Evolutionary conservation across 2,113 vertebrate species (phyloP), one percentile per base, ranked within the genome.

Genomic region (Hiodon alosoides): DNA sequence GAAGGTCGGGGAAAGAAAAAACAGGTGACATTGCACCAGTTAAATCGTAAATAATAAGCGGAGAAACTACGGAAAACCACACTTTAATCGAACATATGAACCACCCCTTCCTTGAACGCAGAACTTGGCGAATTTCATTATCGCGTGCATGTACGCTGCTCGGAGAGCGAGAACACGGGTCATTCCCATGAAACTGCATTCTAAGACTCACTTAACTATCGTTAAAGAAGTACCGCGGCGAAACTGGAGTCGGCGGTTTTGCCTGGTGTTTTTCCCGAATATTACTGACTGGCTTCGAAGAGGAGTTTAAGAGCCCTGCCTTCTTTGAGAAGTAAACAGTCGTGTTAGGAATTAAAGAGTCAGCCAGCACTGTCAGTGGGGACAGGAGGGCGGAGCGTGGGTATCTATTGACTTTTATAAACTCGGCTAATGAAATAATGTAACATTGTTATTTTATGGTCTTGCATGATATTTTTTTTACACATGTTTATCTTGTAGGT

Each of bases 41-140:
- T 72, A 66, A 57, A 70, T 60, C 51, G 73, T 69, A 53, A 54
- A 69, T 53, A 69, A 69, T 69, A 87, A 85, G 13, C 80, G 77
- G 84, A 77, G 52, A 66, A 81, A 77, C 71, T 69, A 81, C 72
- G 78, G 86, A 83, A 84, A 84, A 72, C 67, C 77, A n/a, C 68
- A 87, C 84, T 86, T 82, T 82, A 78, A 77, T 83, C 83, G 82
- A 85, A 78, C 69, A 83, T 85, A 80, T 76, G 83, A 84, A 61
- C 52, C 79, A 76, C 83, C 77, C 77, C 64, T 58, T 76, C 76
- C 78, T 78, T 72, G 84, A 83, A 85, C 79, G 85, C 82, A 81
- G 81, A 81, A 85, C 86, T 91, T 88, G 76, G 77, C 83, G 81
- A 87, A 79, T 85, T 72, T 83, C 77, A 80, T 76, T 83, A 85